These are phyloP conservation scores for Margaritifera margaritifera DNA, from an alignment of 2,888 invertebrate species.

Conservation along the genomic window DNA sequence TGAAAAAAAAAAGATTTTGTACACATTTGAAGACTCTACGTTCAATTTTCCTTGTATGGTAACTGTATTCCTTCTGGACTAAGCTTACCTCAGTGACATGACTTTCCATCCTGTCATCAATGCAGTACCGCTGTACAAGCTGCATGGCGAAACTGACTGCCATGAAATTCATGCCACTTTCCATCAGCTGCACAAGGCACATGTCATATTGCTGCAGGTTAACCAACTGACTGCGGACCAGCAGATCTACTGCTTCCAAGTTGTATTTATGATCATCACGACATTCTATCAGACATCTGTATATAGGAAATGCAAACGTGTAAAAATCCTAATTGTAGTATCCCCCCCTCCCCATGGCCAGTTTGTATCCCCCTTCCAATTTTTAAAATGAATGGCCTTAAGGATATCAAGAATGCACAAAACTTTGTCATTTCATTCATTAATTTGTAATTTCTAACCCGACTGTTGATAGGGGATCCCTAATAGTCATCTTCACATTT, in stretches of 20 bases:
- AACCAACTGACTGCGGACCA: slow-evolving; percentile 88
- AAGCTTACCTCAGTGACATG: slow-evolving; percentile 47
- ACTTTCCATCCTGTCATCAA: slow-evolving; percentile 79
- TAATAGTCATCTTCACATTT: too few relatives aligned
- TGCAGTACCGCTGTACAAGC: slow-evolving; percentile 86
- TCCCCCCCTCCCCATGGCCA: too few relatives aligned
- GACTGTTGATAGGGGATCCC: too few relatives aligned
- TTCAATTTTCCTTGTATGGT: too few relatives aligned
- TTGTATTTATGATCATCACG: slow-evolving; percentile 92
- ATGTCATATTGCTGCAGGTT: slow-evolving; percentile 80
- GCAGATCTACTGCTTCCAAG: slow-evolving; percentile 90
- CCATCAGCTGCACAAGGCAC: slow-evolving; percentile 78
- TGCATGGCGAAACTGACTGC: slow-evolving; percentile 93
- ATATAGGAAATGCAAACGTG: neutral
- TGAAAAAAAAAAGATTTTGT: too few relatives aligned
- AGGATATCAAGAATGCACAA: too few relatives aligned
- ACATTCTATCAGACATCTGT: slow-evolving; percentile 83
- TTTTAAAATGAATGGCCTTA: too few relatives aligned
- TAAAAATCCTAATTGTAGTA: too few relatives aligned
- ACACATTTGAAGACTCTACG: too few relatives aligned
- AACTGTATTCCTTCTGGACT: neutral
- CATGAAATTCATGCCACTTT: slow-evolving; percentile 85
- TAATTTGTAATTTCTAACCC: too few relatives aligned
- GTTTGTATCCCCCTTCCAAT: too few relatives aligned
- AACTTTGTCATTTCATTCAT: too few relatives aligned